Evolutionary conservation across 2,113 vertebrate species (phyloP), one percentile per base, ranked within the genome.

Genomic region (Ptilorrhoa leucosticta): DNA sequence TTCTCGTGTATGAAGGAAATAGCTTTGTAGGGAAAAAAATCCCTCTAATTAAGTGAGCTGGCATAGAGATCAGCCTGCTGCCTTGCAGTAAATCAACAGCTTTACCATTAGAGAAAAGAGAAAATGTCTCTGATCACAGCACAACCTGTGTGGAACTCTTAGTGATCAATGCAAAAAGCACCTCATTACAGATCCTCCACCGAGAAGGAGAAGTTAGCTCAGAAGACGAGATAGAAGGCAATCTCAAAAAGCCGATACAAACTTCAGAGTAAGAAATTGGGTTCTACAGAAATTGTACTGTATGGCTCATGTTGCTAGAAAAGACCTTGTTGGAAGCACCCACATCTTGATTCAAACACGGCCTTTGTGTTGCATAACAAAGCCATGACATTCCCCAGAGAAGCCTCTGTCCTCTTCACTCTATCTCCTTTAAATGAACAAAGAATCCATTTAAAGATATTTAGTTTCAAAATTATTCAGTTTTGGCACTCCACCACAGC

Each of bases 361-460:
- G 31, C 33, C 60, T 81, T 91, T 94, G 71, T 81, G 61, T 75
- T 72, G 56, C 47, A 75, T 61, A 95, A 94, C 81, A 96, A 95
- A 96, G 77, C 56, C 54, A 11, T 20, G 45, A 73, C 47, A 58
- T 78, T 91, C 73, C 56, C 78, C 73, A 92, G 82, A 90, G 68
- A 76, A 93, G 50, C 50, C 72, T 95, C 73, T 78, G 48, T 72
- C 51, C 39, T 80, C 70, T 90, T 76, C 80, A 71, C 37, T 80
- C 53, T 53, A 54, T 82, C 78, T 85, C 70, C 68, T 83, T 94
- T 90, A 93, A 92, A 92, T 42, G 71, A 95, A 94, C 84, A 90
- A 90, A 95, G 86, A 94, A 88, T 56, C 68, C 72, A 95, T 94
- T 95, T 94, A 92, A 56, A 88, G 90, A 88, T 85, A 84, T 58